Percentiles rank a stretch among this genome's conserved stretches.
Conservation (phyloP, 2,113 vertebrate species). For the Gallinago media region DNA sequence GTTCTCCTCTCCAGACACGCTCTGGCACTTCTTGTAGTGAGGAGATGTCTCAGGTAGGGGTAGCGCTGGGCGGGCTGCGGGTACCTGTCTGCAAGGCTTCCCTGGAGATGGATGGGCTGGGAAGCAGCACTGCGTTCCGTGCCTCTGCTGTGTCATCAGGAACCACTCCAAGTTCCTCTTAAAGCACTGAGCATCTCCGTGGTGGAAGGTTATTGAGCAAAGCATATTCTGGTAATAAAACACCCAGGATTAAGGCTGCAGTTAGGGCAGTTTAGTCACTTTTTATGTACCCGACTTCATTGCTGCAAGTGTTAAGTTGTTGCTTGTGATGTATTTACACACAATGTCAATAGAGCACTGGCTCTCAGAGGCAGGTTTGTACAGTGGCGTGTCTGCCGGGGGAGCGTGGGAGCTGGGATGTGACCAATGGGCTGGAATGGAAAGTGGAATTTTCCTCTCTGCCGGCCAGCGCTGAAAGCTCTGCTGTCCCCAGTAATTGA, state of each 20-base stretch:
- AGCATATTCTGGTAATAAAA: background rate
- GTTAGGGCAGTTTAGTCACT: background rate
- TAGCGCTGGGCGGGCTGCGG: background rate
- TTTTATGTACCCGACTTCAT: fast-evolving
- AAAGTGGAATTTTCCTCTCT: constrained; percentile 61
- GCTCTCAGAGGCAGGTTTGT: constrained; percentile 6
- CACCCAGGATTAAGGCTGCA: background rate
- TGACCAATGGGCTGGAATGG: constrained; percentile 9
- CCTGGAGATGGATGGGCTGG: background rate
- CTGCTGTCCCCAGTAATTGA: background rate
- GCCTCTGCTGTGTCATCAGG: background rate
- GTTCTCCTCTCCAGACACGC: too few relatives aligned
- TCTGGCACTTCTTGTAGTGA: too few relatives aligned
- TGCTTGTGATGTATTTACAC: background rate
- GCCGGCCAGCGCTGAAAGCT: background rate
- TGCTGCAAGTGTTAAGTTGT: background rate
- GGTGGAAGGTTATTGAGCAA: background rate
- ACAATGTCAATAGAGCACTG: background rate
- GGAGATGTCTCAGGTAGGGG: background rate
- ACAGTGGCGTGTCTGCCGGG: background rate
- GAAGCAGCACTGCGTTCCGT: background rate
- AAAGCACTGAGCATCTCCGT: background rate
- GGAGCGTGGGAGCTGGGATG: background rate
- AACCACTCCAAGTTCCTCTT: background rate
- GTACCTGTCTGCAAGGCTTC: background rate